Conservation (phyloP, 2,888 invertebrate genomes). For the Drosophila robusta region DNA sequence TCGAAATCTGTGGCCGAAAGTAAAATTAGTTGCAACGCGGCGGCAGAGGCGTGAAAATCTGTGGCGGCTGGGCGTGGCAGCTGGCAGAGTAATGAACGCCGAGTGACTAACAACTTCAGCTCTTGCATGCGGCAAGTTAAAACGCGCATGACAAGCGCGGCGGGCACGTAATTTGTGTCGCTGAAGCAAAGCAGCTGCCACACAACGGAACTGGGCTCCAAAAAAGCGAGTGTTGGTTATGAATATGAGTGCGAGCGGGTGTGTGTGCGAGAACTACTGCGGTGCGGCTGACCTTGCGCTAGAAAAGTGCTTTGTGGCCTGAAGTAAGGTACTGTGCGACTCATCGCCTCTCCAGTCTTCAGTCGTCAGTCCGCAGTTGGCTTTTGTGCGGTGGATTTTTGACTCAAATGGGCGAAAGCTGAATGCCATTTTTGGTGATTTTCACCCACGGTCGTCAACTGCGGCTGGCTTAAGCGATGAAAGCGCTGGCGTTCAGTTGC, state of each 20-base stretch:
- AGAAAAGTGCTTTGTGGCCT: constrained; percentile 56
- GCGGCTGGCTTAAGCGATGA: constrained; percentile 30
- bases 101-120: constrained; percentile 49
- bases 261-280: constrained; percentile 45
- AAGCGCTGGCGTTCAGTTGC: constrained; percentile 49
- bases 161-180: constrained; percentile 74
- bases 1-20: constrained; percentile 53
- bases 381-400: constrained; percentile 34
- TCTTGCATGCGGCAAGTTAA: constrained; percentile 60
- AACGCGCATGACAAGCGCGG: constrained; percentile 56
- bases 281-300: constrained; percentile 66
- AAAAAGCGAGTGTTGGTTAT: constrained; percentile 55
- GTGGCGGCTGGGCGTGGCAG: constrained; percentile 25
- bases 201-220: constrained; percentile 49
- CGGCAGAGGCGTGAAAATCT: constrained; percentile 50
- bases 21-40: constrained; percentile 63
- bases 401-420: constrained; percentile 75
- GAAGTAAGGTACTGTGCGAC: constrained; percentile 31
- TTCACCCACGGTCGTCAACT: constrained; percentile 75
- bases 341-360: constrained; percentile 8
- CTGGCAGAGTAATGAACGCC: constrained; percentile 37
- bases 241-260: constrained; percentile 35
- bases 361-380: not conserved
- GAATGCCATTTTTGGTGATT: constrained; percentile 74
- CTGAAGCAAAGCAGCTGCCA: constrained; percentile 24